Conservation (phyloP, 2,797 vertebrate genomes). For the Malurus splendens region DNA sequence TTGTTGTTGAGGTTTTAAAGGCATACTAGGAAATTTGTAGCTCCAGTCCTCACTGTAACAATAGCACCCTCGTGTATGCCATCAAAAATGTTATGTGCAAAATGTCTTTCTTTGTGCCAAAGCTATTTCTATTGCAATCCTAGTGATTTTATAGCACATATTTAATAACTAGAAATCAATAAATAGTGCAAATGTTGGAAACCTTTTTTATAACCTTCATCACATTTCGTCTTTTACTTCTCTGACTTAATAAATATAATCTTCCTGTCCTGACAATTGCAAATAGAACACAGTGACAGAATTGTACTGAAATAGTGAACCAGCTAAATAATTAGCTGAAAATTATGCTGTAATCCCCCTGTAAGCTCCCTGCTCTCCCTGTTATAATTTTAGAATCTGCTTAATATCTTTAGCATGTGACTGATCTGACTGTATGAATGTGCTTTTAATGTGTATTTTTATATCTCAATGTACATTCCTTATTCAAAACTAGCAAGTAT, state of each 20-base stretch:
- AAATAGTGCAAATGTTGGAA: constrained; percentile 1
- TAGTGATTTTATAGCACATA: neutral
- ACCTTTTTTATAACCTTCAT: neutral
- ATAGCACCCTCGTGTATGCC: neutral
- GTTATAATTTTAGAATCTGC: neutral
- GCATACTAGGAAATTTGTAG: neutral
- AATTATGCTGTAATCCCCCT: neutral
- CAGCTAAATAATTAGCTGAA: neutral
- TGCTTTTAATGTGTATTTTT: neutral
- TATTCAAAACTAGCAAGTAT: neutral
- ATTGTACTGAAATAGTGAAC: neutral
- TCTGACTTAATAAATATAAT: neutral
- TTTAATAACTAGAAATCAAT: constrained; percentile 16
- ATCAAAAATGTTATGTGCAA: constrained; percentile 15
- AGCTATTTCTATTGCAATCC: neutral
- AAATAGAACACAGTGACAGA: neutral
- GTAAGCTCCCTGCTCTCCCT: neutral
- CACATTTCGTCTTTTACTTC: neutral
- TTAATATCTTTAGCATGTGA: neutral
- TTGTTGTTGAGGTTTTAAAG: constrained; percentile 5
- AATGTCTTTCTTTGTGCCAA: constrained; percentile 20
- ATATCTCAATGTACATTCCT: neutral
- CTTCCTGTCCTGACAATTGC: neutral
- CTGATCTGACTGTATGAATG: neutral
- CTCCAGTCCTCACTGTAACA: neutral